Base-by-base conservation (phyloP, 2,888 invertebrate genomes). In the Euplexia lucipara region DNA sequence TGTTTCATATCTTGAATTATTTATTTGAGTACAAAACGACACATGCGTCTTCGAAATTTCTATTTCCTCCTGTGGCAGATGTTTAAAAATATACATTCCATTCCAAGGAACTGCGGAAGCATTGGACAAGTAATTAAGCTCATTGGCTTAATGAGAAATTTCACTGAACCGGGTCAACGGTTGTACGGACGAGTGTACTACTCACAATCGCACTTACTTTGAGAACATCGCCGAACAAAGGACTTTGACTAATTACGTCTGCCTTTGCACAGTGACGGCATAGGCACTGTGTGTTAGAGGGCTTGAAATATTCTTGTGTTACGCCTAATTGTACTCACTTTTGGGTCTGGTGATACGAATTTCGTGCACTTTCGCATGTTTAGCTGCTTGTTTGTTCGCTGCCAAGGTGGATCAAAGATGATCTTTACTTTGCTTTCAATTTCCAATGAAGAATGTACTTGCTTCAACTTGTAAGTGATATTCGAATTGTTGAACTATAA, bases 61-160 rank as follows among this genome's bases (percentile, higher is more conserved):
- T 54, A 34, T 52, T 39, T 47, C 16, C 44, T 64, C 35, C 48
- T 58, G 39, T 39, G 18, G 35, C 37, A 56, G 20, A 47, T 39
- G 51, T 52, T 54, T 53, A 26, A 48, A 54, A 57, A 52, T 58
- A 32, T 60, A 30, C 45, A 69, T 70, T 68, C 68, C 57, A 66
- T 69, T 70, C 20, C 18, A 66, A 75, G 67, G 60, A 70, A 75
- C 63, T 65, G 52, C 69, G 74, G 78, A 71, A 78, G 60, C 72
- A 81, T 82, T 80, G 83, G 73, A 41, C 78, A 80, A 81, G 81
- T 85, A 85, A 89, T 89, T 88, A 88, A 82, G 83, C 82, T 78
- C 83, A 87, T 87, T 86, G 86, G 72, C 79, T 83, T 87, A 89
- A 90, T 87, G 86, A 87, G 87, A 83, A 83, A 82, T 83, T 84